These are phyloP conservation scores for Pristionchus fissidentatus DNA, from an alignment of 2,888 invertebrate genomes.

Conservation along the genomic window DNA sequence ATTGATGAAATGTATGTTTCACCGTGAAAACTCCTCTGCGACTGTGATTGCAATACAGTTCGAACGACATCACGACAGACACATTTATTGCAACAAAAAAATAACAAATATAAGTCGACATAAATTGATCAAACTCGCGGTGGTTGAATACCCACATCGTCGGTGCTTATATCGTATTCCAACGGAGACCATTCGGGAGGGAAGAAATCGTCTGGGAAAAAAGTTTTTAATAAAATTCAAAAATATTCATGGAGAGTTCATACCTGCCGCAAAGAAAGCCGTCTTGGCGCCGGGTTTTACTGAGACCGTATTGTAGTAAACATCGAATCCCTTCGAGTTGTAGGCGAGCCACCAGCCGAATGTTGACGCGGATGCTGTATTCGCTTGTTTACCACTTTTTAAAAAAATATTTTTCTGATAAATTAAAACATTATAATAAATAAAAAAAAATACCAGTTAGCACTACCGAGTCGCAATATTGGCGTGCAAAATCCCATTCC, in stretches of 20 bases:
- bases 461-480: not conserved
- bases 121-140: not conserved
- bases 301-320: not conserved
- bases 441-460: not conserved
- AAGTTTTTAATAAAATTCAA: not conserved
- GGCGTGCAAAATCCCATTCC: not conserved
- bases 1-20: too few relatives aligned
- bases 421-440: too few relatives aligned
- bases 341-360: conserved; percentile 1
- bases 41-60: too few relatives aligned
- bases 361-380: not conserved
- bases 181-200: not conserved
- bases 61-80: too few relatives aligned
- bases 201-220: not conserved
- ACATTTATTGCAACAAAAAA: too few relatives aligned
- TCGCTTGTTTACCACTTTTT: too few relatives aligned
- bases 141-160: not conserved
- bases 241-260: not conserved
- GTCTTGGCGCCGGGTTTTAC: not conserved
- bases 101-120: too few relatives aligned
- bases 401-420: too few relatives aligned
- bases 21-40: too few relatives aligned
- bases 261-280: not conserved
- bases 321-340: not conserved
- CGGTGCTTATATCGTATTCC: not conserved